Conservation (phyloP, 35 echinoderm and acorn worm species). For the Ophioderma brevispina region DNA sequence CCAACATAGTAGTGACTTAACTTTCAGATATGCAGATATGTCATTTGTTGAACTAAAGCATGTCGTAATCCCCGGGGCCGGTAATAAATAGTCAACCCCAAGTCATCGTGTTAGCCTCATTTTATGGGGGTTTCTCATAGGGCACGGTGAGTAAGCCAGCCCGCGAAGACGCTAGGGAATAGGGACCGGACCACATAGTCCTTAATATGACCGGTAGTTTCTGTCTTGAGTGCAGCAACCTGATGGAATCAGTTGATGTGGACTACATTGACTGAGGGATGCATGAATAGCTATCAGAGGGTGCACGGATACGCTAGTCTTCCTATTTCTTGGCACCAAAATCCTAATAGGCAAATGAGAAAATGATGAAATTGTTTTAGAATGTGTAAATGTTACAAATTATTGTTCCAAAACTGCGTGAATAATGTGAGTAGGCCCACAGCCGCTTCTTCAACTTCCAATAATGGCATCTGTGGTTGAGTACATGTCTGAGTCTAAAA, state of each 20-base stretch:
- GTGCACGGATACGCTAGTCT: constrained; percentile 68
- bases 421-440: no score
- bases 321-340: constrained; percentile 88
- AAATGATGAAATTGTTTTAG: no score
- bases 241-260: constrained; percentile 98
- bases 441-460: no score
- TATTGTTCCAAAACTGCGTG: no score
- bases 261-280: constrained; percentile 95
- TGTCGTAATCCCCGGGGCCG: no score
- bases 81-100: constrained; percentile 81
- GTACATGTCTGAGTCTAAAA: no score
- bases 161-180: constrained; percentile 81
- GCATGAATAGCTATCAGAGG: constrained; percentile 84
- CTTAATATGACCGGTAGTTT: constrained; percentile 85
- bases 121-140: constrained; percentile 80
- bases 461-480: no score
- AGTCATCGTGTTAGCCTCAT: constrained; percentile 91
- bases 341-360: no score
- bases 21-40: no score
- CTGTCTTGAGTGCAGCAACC: constrained; percentile 73
- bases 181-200: constrained; percentile 91
- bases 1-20: no score
- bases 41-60: no score
- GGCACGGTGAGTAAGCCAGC: constrained; percentile 84
- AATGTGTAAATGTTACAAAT: no score